Conservation (phyloP, 2,888 invertebrate species). For the Amphipoea oculea region DNA sequence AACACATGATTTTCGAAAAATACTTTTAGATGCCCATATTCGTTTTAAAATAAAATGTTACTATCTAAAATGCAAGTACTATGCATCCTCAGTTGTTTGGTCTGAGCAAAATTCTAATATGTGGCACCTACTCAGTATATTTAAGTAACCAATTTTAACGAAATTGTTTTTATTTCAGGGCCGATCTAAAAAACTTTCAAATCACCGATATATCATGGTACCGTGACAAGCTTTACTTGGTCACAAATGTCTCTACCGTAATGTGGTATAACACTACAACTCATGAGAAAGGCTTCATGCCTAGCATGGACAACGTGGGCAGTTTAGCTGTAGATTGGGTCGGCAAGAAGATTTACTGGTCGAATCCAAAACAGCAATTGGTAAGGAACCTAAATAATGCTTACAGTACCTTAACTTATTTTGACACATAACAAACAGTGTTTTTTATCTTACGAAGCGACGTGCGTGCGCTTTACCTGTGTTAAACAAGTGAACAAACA, state of each 20-base stretch:
- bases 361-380: conserved; percentile 95
- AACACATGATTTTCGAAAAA: neutral
- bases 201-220: conserved; percentile 95
- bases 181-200: conserved; percentile 90
- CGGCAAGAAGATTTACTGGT: conserved; percentile 97
- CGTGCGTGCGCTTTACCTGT: neutral
- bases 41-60: neutral
- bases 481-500: neutral
- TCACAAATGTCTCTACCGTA: conserved; percentile 93
- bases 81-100: no score
- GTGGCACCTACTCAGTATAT: neutral
- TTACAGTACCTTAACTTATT: neutral
- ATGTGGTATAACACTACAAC: conserved; percentile 93
- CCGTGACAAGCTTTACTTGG: conserved; percentile 93
- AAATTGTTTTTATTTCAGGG: conserved; percentile 67
- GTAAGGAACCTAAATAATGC: conserved; percentile 86
- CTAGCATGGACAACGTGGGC: conserved; percentile 93
- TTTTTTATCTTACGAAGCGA: neutral
- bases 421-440: neutral
- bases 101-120: neutral
- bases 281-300: conserved; percentile 89
- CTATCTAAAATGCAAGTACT: neutral
- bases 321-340: conserved; percentile 97
- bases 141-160: neutral
- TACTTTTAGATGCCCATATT: neutral